A percentile compares a stretch with the other conserved stretches of the same genome.
phyloP scores from a whole-genome alignment of 1,140 invertebrate genomes.

The Lethocerus indicus region DNA sequence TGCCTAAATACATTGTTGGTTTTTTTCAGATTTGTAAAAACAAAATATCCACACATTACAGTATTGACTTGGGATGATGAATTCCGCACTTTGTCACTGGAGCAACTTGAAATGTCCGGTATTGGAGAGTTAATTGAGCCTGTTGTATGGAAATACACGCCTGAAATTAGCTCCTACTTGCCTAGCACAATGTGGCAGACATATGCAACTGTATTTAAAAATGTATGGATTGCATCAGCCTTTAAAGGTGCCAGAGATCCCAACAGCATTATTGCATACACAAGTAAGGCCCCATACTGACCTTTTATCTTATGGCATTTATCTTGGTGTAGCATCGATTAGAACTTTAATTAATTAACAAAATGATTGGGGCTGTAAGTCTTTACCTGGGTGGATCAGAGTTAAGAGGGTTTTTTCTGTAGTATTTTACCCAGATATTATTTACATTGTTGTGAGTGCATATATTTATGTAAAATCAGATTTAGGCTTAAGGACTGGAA shows the following conservation, averaged over 20 bases:
- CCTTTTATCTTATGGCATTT: not conserved
- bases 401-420: no score
- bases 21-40: no score
- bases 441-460: no score
- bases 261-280: constrained; percentile 30
- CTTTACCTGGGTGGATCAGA: no score
- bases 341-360: no score
- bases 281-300: constrained; percentile 1
- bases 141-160: constrained; percentile 27
- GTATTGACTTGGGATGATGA: constrained; percentile 55
- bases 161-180: constrained; percentile 7
- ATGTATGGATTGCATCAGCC: constrained; percentile 42
- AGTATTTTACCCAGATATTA: no score
- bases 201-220: constrained; percentile 26
- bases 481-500: no score
- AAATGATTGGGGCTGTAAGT: no score
- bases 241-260: constrained; percentile 40
- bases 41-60: no score
- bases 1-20: no score
- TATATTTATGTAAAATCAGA: no score
- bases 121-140: constrained; percentile 32
- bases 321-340: no score
- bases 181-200: constrained; percentile 8
- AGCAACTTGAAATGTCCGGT: constrained; percentile 26
- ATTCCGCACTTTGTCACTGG: constrained; percentile 29